Evolutionary conservation across 2,888 invertebrate species (phyloP), one percentile per base, ranked within the genome.

Genomic region (Linnaemya tessellans): DNA sequence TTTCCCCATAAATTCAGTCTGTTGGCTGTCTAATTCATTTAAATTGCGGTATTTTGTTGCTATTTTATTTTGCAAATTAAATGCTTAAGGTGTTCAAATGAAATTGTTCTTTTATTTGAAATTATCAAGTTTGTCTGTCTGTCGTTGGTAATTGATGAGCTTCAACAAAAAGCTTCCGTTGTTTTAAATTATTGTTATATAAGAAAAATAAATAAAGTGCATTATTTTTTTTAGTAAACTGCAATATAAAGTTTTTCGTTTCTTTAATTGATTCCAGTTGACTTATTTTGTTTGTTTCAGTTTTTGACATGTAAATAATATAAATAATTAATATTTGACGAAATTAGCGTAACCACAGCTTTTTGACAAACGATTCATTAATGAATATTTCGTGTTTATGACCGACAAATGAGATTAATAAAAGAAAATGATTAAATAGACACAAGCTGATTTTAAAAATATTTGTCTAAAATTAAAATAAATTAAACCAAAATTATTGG

Each of bases 31-130:
- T 73, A 67, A 83, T 78, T 67, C 68, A 74, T 83, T 73, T 73
- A 62, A 77, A 64, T 70, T 77, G 49, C 11, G 9, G n/a, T 74
- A n/a, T 25, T 68, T 62, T 80, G n/a, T 73, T 67, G 30, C 20
- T 25, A 35, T 35, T 1, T 38, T 70, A 41, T 13, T 8, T 25
- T 51, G 43, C 30, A n/a, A n/a, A n/a, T 46, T 20, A 58, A 38
- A 67, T 35, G 30, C 71, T 77, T 49, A 25, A 64, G n/a, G 11
- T 75, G 30, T 49, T 84, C 58, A 58, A 79, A 68, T 51, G 43
- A 64, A 75, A 71, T 77, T 82, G 77, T 82, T 82, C 65, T 71
- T 77, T 65, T 82, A 84, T 54, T 13, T 74, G 3, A 84, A 74
- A 71, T 78, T 58, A 64, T 15, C 60, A 56, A 46, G 15, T 15